Evolutionary conservation across 2,888 invertebrate genomes (phyloP).

Genomic region (Calliscelio sp.): DNA sequence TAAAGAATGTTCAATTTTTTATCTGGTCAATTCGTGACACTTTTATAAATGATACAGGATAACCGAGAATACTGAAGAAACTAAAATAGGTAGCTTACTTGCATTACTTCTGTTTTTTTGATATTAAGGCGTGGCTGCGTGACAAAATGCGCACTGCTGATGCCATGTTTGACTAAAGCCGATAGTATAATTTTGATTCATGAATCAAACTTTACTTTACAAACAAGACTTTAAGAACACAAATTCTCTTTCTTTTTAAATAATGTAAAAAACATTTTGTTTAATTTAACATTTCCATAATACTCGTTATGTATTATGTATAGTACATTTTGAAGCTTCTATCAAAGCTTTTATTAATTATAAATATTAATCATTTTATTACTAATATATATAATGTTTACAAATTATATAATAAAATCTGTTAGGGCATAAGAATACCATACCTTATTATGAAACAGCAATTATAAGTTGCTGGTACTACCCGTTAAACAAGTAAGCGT

Average conservation of each 20-base stretch:
- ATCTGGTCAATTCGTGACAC: too few relatives aligned
- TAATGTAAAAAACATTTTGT: too few relatives aligned
- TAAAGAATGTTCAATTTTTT: too few relatives aligned
- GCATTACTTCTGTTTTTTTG: slow-evolving; percentile 17
- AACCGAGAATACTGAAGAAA: background rate
- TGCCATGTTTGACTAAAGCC: slow-evolving; percentile 5
- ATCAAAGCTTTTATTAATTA: too few relatives aligned
- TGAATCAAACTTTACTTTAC: background rate
- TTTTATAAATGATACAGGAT: too few relatives aligned
- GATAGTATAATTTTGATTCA: slow-evolving; percentile 7
- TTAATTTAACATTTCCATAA: too few relatives aligned
- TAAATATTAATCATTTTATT: too few relatives aligned
- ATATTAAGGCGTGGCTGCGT: slow-evolving; percentile 21
- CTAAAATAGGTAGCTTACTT: background rate
- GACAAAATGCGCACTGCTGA: slow-evolving; percentile 6
- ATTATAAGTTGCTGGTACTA: background rate
- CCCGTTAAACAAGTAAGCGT: background rate
- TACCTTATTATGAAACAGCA: background rate
- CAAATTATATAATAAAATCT: background rate
- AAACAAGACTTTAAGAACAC: background rate
- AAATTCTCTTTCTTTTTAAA: background rate
- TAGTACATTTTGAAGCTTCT: too few relatives aligned
- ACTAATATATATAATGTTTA: too few relatives aligned
- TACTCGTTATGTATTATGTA: too few relatives aligned
- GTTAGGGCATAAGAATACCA: background rate